A percentile compares a stretch with the other conserved stretches of the same genome.
These are phyloP conservation scores for Nasalis larvatus DNA, from an alignment of 2,113 vertebrate species.

Conservation along the genomic window DNA sequence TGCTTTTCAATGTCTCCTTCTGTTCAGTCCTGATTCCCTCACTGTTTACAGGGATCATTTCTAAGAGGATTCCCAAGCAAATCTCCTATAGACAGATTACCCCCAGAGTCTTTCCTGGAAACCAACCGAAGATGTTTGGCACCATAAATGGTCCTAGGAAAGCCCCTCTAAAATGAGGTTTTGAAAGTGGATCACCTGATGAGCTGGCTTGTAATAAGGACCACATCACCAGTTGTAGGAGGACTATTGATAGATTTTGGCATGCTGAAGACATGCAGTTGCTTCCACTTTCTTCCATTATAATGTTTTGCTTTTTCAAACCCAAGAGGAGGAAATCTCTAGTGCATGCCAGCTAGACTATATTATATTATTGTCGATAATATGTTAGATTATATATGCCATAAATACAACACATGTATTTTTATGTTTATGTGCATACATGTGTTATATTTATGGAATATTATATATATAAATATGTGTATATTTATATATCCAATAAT, in stretches of 20 bases:
- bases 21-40: background rate
- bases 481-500: background rate
- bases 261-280: background rate
- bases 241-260: background rate
- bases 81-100: background rate
- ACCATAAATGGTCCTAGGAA: background rate
- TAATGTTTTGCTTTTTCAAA: background rate
- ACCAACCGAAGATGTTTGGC: background rate
- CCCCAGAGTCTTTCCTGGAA: background rate
- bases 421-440: background rate
- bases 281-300: background rate
- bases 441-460: no score
- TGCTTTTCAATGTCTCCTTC: background rate
- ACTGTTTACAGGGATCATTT: background rate
- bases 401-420: background rate
- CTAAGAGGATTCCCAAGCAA: background rate
- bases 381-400: background rate
- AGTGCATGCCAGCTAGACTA: background rate
- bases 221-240: background rate
- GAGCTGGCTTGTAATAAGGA: background rate
- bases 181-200: background rate
- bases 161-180: background rate
- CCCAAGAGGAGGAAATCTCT: background rate
- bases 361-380: background rate
- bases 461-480: no score